A percentile compares a stretch with the other conserved stretches of the same genome.
Evolutionary conservation across 2,113 vertebrate species (phyloP).

Genomic region (Paramisgurnus dabryanus): DNA sequence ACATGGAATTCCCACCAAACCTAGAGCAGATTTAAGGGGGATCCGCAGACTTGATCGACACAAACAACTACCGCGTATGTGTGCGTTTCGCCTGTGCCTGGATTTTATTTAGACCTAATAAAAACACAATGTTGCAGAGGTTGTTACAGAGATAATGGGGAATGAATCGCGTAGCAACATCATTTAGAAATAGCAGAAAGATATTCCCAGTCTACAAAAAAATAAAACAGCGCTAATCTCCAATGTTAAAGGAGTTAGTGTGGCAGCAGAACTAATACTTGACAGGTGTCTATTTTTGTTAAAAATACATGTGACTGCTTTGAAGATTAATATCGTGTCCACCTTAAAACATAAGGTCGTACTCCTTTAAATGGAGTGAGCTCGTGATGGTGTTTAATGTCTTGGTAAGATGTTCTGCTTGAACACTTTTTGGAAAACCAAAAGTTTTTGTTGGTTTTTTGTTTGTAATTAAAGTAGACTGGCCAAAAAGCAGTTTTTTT

Average conservation of each 20-base stretch:
- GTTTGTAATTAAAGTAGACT: not conserved
- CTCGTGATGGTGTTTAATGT: not conserved
- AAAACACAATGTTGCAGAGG: conserved; percentile 1
- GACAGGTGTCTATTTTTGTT: not conserved
- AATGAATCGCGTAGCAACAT: not conserved
- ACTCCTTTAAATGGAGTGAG: not conserved
- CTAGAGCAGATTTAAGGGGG: conserved; percentile 63
- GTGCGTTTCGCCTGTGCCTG: not conserved
- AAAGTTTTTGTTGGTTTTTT: not conserved
- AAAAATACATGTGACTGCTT: not conserved
- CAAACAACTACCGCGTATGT: not conserved
- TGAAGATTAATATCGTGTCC: not conserved
- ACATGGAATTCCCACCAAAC: conserved; percentile 73
- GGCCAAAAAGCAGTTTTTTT: not conserved
- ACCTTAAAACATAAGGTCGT: conserved; percentile 23
- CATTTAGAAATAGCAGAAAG: not conserved
- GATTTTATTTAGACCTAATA: not conserved
- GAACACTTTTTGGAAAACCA: conserved; percentile 6
- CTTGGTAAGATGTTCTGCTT: conserved; percentile 19
- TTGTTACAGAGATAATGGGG: no score
- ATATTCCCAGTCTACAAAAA: not conserved
- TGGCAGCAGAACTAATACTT: not conserved
- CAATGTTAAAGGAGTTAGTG: not conserved
- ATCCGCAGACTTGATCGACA: conserved; percentile 58
- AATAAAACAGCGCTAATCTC: not conserved